Evolutionary conservation across 2,113 vertebrate genomes (phyloP), one percentile per base, ranked within the genome.

Genomic region (Malurus elegans): DNA sequence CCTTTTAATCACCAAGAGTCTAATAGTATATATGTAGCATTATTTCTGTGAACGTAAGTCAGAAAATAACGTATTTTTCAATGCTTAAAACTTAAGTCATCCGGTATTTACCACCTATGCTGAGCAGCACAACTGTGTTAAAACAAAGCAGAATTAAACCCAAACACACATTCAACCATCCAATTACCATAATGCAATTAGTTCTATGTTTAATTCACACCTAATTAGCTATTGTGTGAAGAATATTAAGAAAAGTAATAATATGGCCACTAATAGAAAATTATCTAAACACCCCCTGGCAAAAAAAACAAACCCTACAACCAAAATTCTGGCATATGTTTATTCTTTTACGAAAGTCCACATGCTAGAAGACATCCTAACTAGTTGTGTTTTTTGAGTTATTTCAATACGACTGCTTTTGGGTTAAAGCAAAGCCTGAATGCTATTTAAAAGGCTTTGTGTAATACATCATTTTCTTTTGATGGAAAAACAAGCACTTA

Each of bases 231-330:
- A 74, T 23, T n/a, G 4, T 20, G 26, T 31, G 29, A 84, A 85
- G 21, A 23, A 36, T 29, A 66, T 42, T 50, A 62, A 73, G 23
- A 70, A 70, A 62, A 81, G 5, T 14, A 84, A 69, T 26, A 79
- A 64, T 23, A 51, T 42, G 38, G 31, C 14, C 32, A 64, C 16
- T 54, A 83, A 81, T 0, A 53, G 17, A 73, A 94, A 73, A 79
- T 9, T 51, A 61, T 29, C 54, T 20, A 0, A 13, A 4, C 26
- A 16, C 3, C 3, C 4, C 17, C 5, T 8, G 19, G 7, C 45
- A 47, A 47, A 47, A 20, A 45, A 28, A 19, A 0, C 4, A 10
- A 34, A 74, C 19, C 26, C 38, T 26, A 42, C 17, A 62, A 26
- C 25, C 40, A 34, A 67, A 79, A 31, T 8, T 7, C 32, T 61